phyloP scores from a whole-genome alignment of 2,797 vertebrate genomes.

The Arrhamphus sclerolepis region DNA sequence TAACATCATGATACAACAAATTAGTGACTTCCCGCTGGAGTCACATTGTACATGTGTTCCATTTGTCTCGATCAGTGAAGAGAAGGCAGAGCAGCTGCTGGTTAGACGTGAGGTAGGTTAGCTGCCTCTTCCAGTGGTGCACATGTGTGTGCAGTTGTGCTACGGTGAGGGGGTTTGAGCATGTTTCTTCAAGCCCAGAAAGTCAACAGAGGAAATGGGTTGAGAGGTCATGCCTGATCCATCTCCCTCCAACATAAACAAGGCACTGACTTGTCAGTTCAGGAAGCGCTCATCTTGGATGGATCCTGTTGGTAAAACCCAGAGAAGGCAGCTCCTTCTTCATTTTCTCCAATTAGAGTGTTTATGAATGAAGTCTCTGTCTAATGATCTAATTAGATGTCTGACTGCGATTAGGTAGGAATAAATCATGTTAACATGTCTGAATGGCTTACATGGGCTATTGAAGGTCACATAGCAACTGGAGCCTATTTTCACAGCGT shows the following conservation, averaged over 20 bases:
- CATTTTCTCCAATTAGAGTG: slow-evolving; percentile 21
- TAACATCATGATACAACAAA: background rate
- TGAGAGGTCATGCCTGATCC: slow-evolving; percentile 54
- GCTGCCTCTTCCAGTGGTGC: slow-evolving; percentile 18
- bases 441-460: slow-evolving; percentile 7
- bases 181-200: slow-evolving; percentile 36
- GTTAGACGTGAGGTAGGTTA: slow-evolving; percentile 23
- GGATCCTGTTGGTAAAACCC: slow-evolving; percentile 13
- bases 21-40: background rate
- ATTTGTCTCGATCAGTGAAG: no score
- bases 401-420: slow-evolving; percentile 26
- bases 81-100: slow-evolving; percentile 10
- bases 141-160: slow-evolving; percentile 21
- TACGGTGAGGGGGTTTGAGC: background rate
- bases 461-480: slow-evolving; percentile 42
- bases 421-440: slow-evolving; percentile 51
- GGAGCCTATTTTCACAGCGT: slow-evolving; percentile 13
- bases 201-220: slow-evolving; percentile 58
- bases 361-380: slow-evolving; percentile 56
- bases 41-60: background rate
- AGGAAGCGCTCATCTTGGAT: slow-evolving; percentile 33
- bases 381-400: slow-evolving; percentile 37
- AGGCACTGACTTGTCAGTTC: slow-evolving; percentile 13
- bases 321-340: slow-evolving; percentile 23
- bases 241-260: slow-evolving; percentile 67